Percentiles rank a stretch among this genome's conserved stretches.
Evolutionary conservation across 2,113 vertebrate species (phyloP).

Genomic region (Pyxicephalus adspersus): DNA sequence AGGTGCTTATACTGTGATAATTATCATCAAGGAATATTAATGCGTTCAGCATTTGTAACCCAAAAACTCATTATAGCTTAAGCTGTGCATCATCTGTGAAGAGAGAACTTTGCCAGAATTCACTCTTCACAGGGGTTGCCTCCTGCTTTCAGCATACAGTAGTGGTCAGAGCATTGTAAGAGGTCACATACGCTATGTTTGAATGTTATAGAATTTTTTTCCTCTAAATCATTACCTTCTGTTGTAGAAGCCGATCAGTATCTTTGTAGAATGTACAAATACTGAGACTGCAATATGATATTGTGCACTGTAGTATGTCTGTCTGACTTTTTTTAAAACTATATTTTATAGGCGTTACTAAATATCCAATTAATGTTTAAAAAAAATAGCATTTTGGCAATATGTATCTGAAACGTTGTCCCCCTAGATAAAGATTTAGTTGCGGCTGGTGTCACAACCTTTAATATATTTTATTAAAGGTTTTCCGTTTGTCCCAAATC

Average conservation of each 20-base stretch:
- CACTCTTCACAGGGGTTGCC: slow-evolving; percentile 83
- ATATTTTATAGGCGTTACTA: no score
- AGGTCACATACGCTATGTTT: slow-evolving; percentile 86
- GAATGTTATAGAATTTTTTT: slow-evolving; percentile 81
- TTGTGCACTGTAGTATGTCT: not conserved
- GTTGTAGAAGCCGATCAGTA: slow-evolving; percentile 70
- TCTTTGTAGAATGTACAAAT: slow-evolving; percentile 55
- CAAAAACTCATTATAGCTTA: slow-evolving; percentile 98
- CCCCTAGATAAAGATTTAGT: no score
- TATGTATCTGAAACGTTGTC: no score
- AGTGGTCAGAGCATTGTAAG: slow-evolving; percentile 87
- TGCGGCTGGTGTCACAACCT: no score
- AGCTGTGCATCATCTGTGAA: slow-evolving; percentile 89
- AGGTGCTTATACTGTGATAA: slow-evolving; percentile 99
- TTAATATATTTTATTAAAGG: no score
- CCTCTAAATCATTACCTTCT: slow-evolving; percentile 72
- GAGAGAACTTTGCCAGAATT: slow-evolving; percentile 89
- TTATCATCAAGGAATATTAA: slow-evolving; percentile 99
- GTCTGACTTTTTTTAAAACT: no score
- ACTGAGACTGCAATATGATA: not conserved
- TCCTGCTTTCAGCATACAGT: slow-evolving; percentile 77
- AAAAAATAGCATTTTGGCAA: no score
- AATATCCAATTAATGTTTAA: no score
- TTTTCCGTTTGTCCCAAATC: no score
- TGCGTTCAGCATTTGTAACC: slow-evolving; percentile 98